Base-by-base conservation (phyloP, 1,140 invertebrate genomes). In the Orius insidiosus region DNA sequence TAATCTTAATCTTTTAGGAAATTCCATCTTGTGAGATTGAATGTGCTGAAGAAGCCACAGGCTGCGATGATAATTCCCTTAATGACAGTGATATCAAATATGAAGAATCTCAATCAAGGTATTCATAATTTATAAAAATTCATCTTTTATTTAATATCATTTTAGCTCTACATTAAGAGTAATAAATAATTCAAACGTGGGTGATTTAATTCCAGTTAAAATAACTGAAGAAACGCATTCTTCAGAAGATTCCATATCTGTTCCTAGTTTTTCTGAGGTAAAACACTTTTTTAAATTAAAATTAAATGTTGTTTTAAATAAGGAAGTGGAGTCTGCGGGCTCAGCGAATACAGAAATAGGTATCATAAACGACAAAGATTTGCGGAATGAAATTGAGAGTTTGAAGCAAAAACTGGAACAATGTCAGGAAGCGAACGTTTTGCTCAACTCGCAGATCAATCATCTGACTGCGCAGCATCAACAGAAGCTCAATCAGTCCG, bases 121-220 rank as follows among this genome's bases (percentile, higher is more conserved):
- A 33, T 46, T 45, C n/a, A n/a, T n/a, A n/a, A n/a, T 39, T 10
- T 40, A 13, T 33, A 33, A 18, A 18, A 37, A 34, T 16, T 32
- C 15, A n/a, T n/a, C n/a, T n/a, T n/a, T n/a, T n/a, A n/a, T n/a
- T n/a, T n/a, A n/a, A n/a, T n/a, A n/a, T n/a, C n/a, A n/a, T 30
- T 38, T 14, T 30, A 51, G 49, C 11, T 30, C 38, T 8, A 58
- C 56, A 35, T 53, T 70, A 42, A 69, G 67, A 15, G 68, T 67
- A 18, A 53, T 70, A 4, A 60, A 57, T 44, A 62, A 69, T 53
- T 43, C 55, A 16, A 57, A 55, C 50, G 57, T 69, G 35, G 68
- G 68, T 8, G 67, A 69, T 58, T 47, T 70, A 18, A 68, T 66
- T 9, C 68, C 68, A 10, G 57, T 70, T 7, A 58, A 59, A 8